Evolutionary conservation across 2,888 invertebrate genomes (phyloP), one percentile per base, ranked within the genome.

Genomic region (Yponomeuta evonymella): DNA sequence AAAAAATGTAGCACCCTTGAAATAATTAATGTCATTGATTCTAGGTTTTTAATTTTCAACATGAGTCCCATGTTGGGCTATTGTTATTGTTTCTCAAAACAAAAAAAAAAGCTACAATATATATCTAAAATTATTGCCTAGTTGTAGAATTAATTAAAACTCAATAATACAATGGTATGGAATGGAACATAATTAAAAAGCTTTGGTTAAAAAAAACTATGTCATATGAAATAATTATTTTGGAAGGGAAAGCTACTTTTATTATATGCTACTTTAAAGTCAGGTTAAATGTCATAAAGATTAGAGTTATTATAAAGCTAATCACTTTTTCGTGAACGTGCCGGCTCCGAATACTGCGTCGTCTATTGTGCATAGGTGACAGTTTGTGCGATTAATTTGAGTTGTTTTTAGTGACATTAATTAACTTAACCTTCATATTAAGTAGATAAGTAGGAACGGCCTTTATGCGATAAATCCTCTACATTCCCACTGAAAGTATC

Each of bases 251-350:
- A 66, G 66, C 66, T 33, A 66, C 5, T 33, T 11, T 66, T 68
- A 43, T 29, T 68, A 43, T 29, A 77, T 77, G 76, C 73, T 73
- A 72, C 74, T 69, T 73, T 75, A 73, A 73, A 74, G 72, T 72
- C 72, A 72, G 81, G 81, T 79, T 72, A 67, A 70, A 72, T 77
- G 81, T 82, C 82, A 81, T 75, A 73, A 69, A 69, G 69, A 79
- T 76, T 76, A 75, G 76, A 73, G 73, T 73, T 72, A 69, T 69
- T 69, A 69, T 8, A 8, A 69, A 58, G 69, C 69, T 69, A 58
- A 69, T 51, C 58, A 69, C 51, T 23, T 51, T 69, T 30, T 51
- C 33, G 69, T 58, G 58, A 23, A 58, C 58, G 62, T 23, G 23
- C 67, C 36, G 48, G 43, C 23, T 43, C 43, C 12, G 6, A 33